Evolutionary conservation across 1,140 invertebrate genomes (phyloP), one percentile per base, ranked within the genome.

Genomic region (Stenopsyche tienmushanensis): DNA sequence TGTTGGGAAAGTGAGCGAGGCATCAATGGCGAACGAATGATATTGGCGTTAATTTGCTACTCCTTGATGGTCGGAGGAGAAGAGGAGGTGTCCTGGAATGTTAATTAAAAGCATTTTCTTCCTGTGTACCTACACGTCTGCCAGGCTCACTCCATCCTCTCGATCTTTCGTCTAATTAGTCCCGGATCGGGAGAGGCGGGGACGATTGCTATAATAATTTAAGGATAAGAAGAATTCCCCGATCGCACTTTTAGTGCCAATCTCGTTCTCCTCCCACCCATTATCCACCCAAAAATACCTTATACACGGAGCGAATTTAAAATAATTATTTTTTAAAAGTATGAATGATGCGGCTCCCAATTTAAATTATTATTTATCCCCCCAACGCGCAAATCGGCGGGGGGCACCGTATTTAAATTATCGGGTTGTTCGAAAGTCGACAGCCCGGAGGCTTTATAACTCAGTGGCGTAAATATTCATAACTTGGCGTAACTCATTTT

Each of bases 101-200:
- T 78, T 78, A 78, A 78, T 78, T 77, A 78, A 78, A 78, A 76
- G 75, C 72, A 62, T 67, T 71, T 65, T 69, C 67, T 69, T 69
- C 67, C 62, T 65, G 54, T 57, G 54, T 57, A 57, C 39, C 54
- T 57, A 57, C 53, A 55, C 53, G 53, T 55, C 53, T 34, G 18
- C 29, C 34, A 34, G 8, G 21, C n/a, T n/a, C 21, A 29, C 24
- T 34, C 53, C 39, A 2, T 63, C 45, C 71, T 67, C 69, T 74
- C 72, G 72, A 74, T 74, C 72, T 71, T 70, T 72, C 71, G 72
- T 71, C 73, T 74, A 74, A 74, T 74, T 74, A 74, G 73, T 74
- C 71, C 71, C 58, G 57, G 57, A 65, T 66, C 62, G 23, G 44
- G 25, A 41, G 58, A 13, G 54, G 60, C 17, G 20, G 29, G 54